Conservation (phyloP, 2,113 vertebrate species). For the Planiliza haematocheilus region DNA sequence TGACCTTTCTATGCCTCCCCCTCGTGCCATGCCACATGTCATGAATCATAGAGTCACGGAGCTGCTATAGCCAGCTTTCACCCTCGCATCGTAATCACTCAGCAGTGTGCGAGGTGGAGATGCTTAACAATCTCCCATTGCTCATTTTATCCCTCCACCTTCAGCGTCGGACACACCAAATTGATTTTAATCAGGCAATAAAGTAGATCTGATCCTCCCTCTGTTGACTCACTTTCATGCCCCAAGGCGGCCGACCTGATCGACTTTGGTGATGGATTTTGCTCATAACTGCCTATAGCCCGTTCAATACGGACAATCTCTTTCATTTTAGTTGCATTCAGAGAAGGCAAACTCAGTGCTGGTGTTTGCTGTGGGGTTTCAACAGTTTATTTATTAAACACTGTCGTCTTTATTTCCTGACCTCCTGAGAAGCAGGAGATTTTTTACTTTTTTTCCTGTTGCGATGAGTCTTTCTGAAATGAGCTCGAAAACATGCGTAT, state of each 20-base stretch:
- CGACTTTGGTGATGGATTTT: constrained; percentile 70
- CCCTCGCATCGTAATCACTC: constrained; percentile 8
- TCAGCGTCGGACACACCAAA: constrained; percentile 68
- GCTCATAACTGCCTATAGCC: constrained; percentile 68
- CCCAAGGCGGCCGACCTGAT: constrained; percentile 69
- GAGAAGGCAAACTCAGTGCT: constrained; percentile 41
- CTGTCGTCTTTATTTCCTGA: constrained; percentile 42
- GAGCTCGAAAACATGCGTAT: not conserved
- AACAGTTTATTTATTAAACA: constrained; percentile 55
- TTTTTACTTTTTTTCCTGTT: not conserved
- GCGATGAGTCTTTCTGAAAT: not conserved
- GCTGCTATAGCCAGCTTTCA: constrained; percentile 13
- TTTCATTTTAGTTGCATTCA: constrained; percentile 58
- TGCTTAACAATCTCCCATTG: constrained; percentile 35
- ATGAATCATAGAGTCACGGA: constrained; percentile 45
- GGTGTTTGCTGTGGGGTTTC: constrained; percentile 47
- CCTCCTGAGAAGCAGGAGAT: constrained; percentile 1
- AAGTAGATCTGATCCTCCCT: constrained; percentile 69
- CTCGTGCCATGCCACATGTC: constrained; percentile 2
- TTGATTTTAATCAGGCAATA: constrained; percentile 79
- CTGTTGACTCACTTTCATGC: constrained; percentile 75
- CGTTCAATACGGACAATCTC: constrained; percentile 58
- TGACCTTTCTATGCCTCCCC: constrained; percentile 55
- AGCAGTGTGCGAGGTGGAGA: constrained; percentile 43
- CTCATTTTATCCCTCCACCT: constrained; percentile 55